phyloP scores from a whole-genome alignment of 2,888 invertebrate species.

The Melipona beecheii region DNA sequence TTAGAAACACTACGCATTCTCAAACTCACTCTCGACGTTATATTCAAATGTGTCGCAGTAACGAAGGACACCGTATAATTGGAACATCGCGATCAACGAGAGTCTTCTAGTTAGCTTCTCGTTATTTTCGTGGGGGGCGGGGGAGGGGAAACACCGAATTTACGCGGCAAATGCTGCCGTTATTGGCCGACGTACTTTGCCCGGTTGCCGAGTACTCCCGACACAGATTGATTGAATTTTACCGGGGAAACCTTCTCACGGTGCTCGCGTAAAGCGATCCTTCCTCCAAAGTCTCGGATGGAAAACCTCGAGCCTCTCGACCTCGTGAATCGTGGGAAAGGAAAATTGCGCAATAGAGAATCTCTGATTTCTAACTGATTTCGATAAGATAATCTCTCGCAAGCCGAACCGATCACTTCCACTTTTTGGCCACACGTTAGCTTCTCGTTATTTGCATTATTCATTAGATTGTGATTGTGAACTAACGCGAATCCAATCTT shows the following conservation, averaged over 20 bases:
- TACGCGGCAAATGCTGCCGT: constrained; percentile 14
- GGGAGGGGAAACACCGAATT: no score
- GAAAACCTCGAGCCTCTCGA: neutral
- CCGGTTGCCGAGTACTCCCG: neutral
- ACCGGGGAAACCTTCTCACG: neutral
- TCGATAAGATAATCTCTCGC: neutral
- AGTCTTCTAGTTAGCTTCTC: no score
- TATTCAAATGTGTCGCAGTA: no score
- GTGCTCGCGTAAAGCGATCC: neutral
- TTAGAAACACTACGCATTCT: no score
- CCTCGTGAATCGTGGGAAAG: neutral
- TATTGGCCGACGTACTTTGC: neutral
- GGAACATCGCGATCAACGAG: no score
- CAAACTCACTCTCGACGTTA: no score
- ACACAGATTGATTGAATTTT: constrained; percentile 8
- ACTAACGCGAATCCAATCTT: neutral
- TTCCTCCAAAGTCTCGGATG: neutral
- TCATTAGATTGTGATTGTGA: neutral
- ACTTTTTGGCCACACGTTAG: neutral
- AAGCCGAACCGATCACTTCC: neutral
- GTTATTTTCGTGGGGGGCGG: no score
- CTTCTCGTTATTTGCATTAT: no score
- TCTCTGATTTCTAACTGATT: no score
- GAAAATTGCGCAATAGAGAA: neutral
- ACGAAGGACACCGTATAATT: no score